Conservation (phyloP, 2,113 vertebrate genomes). For the Salvelinus namaycush region DNA sequence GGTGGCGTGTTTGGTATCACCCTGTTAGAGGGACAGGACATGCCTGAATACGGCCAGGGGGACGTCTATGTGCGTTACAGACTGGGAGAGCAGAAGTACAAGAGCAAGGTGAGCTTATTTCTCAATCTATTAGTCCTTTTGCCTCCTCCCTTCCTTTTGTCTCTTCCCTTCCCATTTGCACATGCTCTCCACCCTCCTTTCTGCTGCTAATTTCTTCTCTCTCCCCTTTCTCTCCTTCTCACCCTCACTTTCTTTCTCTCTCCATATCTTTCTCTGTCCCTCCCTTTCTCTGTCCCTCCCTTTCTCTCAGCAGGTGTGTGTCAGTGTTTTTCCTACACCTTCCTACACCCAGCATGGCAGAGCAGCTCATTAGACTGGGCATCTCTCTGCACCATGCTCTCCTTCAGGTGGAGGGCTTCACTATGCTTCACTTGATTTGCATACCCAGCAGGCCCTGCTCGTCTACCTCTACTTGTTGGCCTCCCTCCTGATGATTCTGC, state of each 20-base stretch:
- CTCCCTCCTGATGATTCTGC: conserved; percentile 61
- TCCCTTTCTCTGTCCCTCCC: conserved; percentile 5
- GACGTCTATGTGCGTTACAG: conserved; percentile 89
- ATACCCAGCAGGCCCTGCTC: conserved; percentile 76
- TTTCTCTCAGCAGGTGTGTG: conserved; percentile 58
- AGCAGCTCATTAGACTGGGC: conserved; percentile 74
- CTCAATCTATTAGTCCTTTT: no score
- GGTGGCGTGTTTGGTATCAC: conserved; percentile 83
- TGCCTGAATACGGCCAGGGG: conserved; percentile 76
- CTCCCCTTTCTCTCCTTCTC: conserved; percentile 26
- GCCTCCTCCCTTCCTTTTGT: conserved; percentile 12
- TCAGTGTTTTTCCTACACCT: conserved; percentile 72
- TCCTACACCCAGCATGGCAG: conserved; percentile 69
- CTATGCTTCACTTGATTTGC: conserved; percentile 74
- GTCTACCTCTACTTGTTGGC: conserved; percentile 70
- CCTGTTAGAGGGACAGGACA: conserved; percentile 87
- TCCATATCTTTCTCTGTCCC: no score
- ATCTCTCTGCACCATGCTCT: conserved; percentile 48
- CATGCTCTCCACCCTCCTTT: conserved; percentile 38
- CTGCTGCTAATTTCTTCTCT: conserved; percentile 8
- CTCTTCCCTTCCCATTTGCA: conserved; percentile 31
- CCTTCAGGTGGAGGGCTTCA: conserved; percentile 59
- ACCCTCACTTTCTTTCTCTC: no score
- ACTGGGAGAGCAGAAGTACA: conserved; percentile 91
- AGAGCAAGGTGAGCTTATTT: conserved; percentile 84